Evolutionary conservation across 2,888 invertebrate genomes (phyloP).

Genomic region (Allacma fusca): DNA sequence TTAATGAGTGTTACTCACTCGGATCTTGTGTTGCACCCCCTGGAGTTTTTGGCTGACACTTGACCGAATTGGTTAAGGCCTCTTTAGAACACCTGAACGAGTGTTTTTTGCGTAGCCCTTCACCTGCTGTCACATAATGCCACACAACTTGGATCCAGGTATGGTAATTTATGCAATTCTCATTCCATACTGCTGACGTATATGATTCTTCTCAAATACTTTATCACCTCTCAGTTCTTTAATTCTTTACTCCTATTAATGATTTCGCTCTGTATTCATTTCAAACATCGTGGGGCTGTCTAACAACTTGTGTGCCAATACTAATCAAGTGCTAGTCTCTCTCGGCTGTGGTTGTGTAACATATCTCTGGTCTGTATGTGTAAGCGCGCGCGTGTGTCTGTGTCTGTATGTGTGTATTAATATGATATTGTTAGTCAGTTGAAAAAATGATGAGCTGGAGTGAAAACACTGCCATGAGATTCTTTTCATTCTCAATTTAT

Average conservation of each 20-base stretch:
- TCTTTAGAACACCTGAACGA: constrained; percentile 61
- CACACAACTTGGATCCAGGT: constrained; percentile 57
- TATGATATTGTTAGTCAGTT: neutral
- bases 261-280: constrained; percentile 53
- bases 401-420: neutral
- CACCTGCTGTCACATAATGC: constrained; percentile 61
- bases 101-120: constrained; percentile 55
- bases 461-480: constrained; percentile 30
- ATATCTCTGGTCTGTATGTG: neutral
- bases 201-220: constrained; percentile 60
- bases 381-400: constrained; percentile 10
- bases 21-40: constrained; percentile 58
- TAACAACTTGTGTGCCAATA: constrained; percentile 24
- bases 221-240: constrained; percentile 59
- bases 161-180: constrained; percentile 61
- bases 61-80: constrained; percentile 61
- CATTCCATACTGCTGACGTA: constrained; percentile 59
- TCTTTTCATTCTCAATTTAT: constrained; percentile 40
- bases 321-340: constrained; percentile 25
- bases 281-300: neutral
- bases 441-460: constrained; percentile 27
- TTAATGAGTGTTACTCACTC: constrained; percentile 61
- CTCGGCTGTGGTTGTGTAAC: neutral
- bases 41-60: constrained; percentile 61
- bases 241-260: constrained; percentile 53